Conservation (phyloP, 2,797 vertebrate species). For the Takifugu rubripes region DNA sequence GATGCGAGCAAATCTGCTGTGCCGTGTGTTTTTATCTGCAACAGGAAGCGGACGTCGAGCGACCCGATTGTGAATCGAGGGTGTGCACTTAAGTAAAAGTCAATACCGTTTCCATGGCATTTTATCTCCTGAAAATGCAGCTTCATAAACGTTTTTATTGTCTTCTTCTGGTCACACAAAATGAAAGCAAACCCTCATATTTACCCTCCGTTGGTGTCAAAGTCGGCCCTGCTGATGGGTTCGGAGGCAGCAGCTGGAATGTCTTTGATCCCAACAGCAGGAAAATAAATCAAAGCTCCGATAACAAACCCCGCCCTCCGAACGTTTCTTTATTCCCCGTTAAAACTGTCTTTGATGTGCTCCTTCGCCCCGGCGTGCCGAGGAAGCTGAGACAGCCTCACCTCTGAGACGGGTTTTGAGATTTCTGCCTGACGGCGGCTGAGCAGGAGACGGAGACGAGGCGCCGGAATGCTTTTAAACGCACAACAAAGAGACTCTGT, state of each 20-base stretch:
- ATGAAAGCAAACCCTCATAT: background rate
- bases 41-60: background rate
- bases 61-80: no score
- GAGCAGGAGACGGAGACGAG: no score
- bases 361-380: background rate
- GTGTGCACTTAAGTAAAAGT: no score
- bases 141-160: no score
- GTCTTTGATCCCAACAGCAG: background rate
- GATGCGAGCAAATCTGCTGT: background rate
- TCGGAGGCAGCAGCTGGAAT: background rate
- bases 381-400: constrained; percentile 14
- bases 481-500: constrained; percentile 45
- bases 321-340: no score
- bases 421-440: background rate
- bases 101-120: no score
- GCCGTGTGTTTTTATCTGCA: background rate
- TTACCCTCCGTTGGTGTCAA: background rate
- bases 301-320: no score
- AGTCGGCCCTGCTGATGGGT: background rate
- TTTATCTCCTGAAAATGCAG: no score
- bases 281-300: background rate
- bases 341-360: no score
- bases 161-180: no score
- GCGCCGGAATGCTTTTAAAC: constrained; percentile 36
- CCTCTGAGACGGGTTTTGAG: constrained; percentile 16